Conservation (phyloP, 1,140 invertebrate genomes). For the Eubasilissa regina region DNA sequence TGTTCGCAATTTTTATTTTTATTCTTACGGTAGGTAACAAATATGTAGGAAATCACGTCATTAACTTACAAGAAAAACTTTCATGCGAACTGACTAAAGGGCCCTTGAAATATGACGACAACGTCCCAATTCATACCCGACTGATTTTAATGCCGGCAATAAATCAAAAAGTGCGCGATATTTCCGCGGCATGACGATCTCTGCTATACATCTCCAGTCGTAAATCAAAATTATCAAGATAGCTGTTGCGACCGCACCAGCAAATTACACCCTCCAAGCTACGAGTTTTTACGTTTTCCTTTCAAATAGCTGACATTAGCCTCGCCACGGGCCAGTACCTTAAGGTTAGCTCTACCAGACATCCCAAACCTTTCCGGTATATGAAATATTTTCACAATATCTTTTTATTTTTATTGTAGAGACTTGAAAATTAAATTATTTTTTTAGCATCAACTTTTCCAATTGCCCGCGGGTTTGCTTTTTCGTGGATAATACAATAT, state of each 20-base stretch:
- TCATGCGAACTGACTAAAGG: neutral
- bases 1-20: no score
- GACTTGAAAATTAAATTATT: no score
- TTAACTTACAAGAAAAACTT: no score
- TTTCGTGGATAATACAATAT: no score
- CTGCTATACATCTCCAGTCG: conserved; percentile 11
- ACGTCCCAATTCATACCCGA: conserved; percentile 3
- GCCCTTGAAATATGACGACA: neutral
- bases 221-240: conserved; percentile 43
- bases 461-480: no score
- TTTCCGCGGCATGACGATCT: conserved; percentile 18
- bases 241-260: conserved; percentile 28
- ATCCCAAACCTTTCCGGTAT: no score
- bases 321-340: neutral
- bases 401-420: no score
- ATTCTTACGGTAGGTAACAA: no score
- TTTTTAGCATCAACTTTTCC: no score
- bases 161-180: conserved; percentile 21
- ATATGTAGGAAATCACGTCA: no score
- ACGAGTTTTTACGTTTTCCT: neutral
- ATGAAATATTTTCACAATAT: no score
- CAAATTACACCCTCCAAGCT: conserved; percentile 28
- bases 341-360: no score
- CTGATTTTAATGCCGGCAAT: conserved; percentile 24
- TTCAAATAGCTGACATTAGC: conserved; percentile 36